Conservation (phyloP, 1,140 invertebrate genomes). For the Dendroctonus valens region DNA sequence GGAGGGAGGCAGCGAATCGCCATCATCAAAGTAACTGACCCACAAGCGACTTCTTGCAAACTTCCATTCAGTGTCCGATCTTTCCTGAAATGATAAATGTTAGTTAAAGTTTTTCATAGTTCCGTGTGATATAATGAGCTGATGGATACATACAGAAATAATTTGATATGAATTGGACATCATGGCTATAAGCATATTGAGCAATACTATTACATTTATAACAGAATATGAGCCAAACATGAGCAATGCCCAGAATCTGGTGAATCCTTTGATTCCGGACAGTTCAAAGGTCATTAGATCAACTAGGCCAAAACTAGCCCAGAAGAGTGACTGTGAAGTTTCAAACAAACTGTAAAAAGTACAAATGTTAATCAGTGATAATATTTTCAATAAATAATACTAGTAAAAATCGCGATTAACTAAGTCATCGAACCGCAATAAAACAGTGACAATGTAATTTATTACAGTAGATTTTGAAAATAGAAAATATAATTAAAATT, state of each 20-base stretch:
- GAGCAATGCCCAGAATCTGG: slow-evolving; percentile 75
- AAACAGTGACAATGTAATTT: too few species aligned
- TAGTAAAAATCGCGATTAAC: too few species aligned
- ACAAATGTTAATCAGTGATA: too few species aligned
- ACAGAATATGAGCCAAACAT: slow-evolving; percentile 82
- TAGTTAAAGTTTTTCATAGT: neutral
- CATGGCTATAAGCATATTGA: slow-evolving; percentile 88
- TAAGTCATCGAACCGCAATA: too few species aligned
- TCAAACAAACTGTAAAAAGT: slow-evolving; percentile 73
- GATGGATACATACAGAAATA: slow-evolving; percentile 58
- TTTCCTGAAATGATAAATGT: slow-evolving; percentile 33
- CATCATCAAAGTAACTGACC: slow-evolving; percentile 90
- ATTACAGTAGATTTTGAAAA: too few species aligned
- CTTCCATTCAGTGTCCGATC: slow-evolving; percentile 66
- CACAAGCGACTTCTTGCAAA: slow-evolving; percentile 84
- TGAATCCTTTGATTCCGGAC: slow-evolving; percentile 73
- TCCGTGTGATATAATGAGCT: neutral
- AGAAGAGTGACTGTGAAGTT: slow-evolving; percentile 85
- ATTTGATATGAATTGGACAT: slow-evolving; percentile 87
- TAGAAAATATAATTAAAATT: too few species aligned
- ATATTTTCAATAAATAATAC: too few species aligned
- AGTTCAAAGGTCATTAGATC: slow-evolving; percentile 79
- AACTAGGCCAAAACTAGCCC: slow-evolving; percentile 85
- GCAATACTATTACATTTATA: slow-evolving; percentile 81
- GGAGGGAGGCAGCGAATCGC: slow-evolving; percentile 79